phyloP scores from a whole-genome alignment of 2,888 invertebrate species.

The Halocaridina rubra region DNA sequence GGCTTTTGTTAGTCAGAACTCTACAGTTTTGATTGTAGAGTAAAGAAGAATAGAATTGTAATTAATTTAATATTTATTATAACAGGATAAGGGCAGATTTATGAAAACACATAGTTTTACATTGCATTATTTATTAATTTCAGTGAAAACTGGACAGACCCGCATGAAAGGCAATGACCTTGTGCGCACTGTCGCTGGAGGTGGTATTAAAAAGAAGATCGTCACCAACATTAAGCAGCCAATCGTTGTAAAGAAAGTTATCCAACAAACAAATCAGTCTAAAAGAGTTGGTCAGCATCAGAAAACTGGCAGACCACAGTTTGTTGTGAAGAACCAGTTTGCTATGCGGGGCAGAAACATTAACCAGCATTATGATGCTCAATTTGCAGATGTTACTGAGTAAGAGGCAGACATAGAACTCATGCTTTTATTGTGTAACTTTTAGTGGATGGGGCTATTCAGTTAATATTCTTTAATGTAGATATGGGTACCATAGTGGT shows the following conservation, averaged over 20 bases:
- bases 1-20: background rate
- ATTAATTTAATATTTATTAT: background rate
- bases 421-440: too few relatives aligned
- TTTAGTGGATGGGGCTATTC: too few relatives aligned
- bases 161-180: slow-evolving; percentile 45
- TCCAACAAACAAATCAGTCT: too few relatives aligned
- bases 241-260: too few relatives aligned
- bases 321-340: background rate
- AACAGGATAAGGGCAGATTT: background rate
- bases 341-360: too few relatives aligned
- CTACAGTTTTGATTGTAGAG: background rate
- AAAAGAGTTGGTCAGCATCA: too few relatives aligned
- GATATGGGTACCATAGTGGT: too few relatives aligned
- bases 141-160: slow-evolving; percentile 37
- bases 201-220: background rate
- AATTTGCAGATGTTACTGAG: too few relatives aligned
- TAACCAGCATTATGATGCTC: too few relatives aligned
- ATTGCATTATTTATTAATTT: background rate
- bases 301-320: slow-evolving; percentile 2
- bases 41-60: background rate
- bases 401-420: too few relatives aligned
- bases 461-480: too few relatives aligned
- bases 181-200: slow-evolving; percentile 39
- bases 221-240: too few relatives aligned
- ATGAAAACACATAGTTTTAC: background rate